Evolutionary conservation across 2,888 invertebrate genomes (phyloP).

Genomic region (Lasius fuliginosus): DNA sequence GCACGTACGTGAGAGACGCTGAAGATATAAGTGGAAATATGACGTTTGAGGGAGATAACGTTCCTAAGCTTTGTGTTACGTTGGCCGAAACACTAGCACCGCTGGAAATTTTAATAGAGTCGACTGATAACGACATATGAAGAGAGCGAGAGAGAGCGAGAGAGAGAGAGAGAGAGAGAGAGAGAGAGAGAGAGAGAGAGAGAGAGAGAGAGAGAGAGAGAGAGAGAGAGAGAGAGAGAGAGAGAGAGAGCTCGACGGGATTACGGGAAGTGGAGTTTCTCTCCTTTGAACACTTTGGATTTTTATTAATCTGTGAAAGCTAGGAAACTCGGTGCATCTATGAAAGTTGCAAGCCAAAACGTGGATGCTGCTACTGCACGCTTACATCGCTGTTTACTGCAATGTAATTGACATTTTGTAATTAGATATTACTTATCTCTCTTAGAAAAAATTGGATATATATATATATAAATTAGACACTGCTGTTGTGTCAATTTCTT

Average conservation of each 20-base stretch:
- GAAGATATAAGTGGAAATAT: constrained; percentile 48
- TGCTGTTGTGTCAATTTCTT: neutral
- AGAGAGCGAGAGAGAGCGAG: neutral
- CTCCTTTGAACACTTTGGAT: neutral
- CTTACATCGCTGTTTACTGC: neutral
- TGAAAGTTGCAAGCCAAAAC: neutral
- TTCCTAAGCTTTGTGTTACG: constrained; percentile 24
- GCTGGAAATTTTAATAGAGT: constrained; percentile 41
- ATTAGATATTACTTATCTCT: neutral
- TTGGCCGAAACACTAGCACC: constrained; percentile 7
- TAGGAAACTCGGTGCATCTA: neutral
- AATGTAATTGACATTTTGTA: neutral
- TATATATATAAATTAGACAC: too few species aligned
- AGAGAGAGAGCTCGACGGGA: neutral
- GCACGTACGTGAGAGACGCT: constrained; percentile 13
- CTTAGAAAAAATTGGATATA: neutral
- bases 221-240: neutral
- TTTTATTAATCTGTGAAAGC: constrained; percentile 44
- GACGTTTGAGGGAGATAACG: constrained; percentile 26
- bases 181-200: neutral
- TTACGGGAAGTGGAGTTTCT: constrained; percentile 23
- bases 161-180: neutral
- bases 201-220: neutral
- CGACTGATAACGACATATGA: constrained; percentile 15
- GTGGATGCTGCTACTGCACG: neutral